These are phyloP conservation scores for Eurypyga helias DNA, from an alignment of 2,113 vertebrate species.

Conservation along the genomic window DNA sequence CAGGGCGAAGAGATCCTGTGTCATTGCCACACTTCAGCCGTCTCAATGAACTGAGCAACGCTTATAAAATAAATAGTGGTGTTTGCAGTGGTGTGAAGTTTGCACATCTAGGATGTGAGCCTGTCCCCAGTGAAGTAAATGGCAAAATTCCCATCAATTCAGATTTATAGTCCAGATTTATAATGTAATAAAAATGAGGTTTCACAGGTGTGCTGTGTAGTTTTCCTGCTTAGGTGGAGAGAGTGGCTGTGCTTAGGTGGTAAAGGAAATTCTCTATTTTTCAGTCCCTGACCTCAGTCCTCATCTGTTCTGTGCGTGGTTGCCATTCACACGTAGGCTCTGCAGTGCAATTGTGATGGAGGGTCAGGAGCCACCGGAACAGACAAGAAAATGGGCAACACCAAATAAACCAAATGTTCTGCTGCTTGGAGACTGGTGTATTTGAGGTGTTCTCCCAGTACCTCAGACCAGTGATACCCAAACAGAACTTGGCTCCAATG, in stretches of 20 bases:
- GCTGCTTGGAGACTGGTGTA: background rate
- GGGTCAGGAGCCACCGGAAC: background rate
- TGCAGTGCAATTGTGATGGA: background rate
- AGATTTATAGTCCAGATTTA: background rate
- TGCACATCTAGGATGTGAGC: background rate
- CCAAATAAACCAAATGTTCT: background rate
- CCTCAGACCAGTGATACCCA: background rate
- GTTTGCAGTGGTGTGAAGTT: background rate
- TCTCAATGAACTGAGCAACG: background rate
- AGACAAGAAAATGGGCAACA: background rate
- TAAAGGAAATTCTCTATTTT: background rate
- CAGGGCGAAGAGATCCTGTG: background rate
- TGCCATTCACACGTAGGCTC: background rate
- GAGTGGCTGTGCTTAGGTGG: background rate
- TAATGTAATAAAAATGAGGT: background rate
- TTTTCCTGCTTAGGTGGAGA: background rate
- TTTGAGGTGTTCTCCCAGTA: background rate
- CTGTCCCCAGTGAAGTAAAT: background rate
- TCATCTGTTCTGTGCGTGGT: background rate
- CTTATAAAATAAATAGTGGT: background rate
- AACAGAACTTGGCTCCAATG: background rate
- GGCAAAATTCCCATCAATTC: background rate
- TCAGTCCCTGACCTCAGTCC: background rate
- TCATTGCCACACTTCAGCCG: background rate
- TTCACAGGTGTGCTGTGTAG: background rate